Evolutionary conservation across 2,888 invertebrate species (phyloP).

Genomic region (Dasysyrphus tricinctus): DNA sequence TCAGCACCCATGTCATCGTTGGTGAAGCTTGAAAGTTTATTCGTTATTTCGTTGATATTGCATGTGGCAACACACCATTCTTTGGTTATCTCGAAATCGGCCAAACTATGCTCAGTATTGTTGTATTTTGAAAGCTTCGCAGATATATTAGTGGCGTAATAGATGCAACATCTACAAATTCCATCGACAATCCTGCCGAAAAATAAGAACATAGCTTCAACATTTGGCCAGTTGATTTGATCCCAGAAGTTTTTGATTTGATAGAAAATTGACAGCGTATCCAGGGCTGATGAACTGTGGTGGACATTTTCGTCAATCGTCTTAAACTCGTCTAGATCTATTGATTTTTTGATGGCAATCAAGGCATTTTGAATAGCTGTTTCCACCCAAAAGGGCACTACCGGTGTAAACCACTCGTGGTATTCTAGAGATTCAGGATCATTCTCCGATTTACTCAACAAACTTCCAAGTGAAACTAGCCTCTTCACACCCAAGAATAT

Average conservation of each 20-base stretch:
- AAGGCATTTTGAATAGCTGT: slow-evolving; percentile 95
- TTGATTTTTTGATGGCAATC: slow-evolving; percentile 94
- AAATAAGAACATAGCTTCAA: slow-evolving; percentile 95
- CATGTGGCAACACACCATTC: slow-evolving; percentile 98
- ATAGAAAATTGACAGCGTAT: slow-evolving; percentile 94
- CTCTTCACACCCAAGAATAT: slow-evolving; percentile 95
- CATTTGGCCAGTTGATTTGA: slow-evolving; percentile 97
- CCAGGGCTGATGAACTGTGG: slow-evolving; percentile 97
- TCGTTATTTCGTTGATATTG: slow-evolving; percentile 97
- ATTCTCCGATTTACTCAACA: slow-evolving; percentile 79
- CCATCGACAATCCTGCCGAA: slow-evolving; percentile 97
- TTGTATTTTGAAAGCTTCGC: slow-evolving; percentile 88
- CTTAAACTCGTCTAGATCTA: slow-evolving; percentile 91
- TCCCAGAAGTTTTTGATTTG: slow-evolving; percentile 99
- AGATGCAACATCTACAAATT: slow-evolving; percentile 95
- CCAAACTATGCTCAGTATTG: slow-evolving; percentile 84
- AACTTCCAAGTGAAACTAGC: slow-evolving; percentile 88
- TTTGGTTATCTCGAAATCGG: slow-evolving; percentile 90
- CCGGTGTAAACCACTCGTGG: slow-evolving; percentile 95
- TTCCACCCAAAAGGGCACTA: slow-evolving; percentile 96
- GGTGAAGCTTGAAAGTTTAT: slow-evolving; percentile 92
- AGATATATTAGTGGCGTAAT: slow-evolving; percentile 95
- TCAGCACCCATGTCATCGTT: slow-evolving; percentile 91
- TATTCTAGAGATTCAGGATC: slow-evolving; percentile 89
- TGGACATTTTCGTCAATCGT: slow-evolving; percentile 93